Evolutionary conservation across 1,140 invertebrate genomes (phyloP).

Genomic region (Tigriopus japonicus): DNA sequence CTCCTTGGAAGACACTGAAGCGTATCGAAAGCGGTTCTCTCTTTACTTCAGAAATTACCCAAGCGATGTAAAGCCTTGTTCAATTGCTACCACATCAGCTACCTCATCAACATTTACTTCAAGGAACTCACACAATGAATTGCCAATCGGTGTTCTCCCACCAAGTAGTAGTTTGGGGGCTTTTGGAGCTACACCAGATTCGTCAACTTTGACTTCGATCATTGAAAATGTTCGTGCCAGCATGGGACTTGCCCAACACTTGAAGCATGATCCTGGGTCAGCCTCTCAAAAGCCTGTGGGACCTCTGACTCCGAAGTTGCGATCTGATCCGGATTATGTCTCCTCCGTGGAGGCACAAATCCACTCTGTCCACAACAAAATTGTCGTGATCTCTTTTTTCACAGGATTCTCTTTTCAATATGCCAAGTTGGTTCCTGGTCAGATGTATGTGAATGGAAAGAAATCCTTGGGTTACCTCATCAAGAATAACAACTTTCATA

Average conservation of each 20-base stretch:
- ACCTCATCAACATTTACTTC: background rate
- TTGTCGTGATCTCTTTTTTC: background rate
- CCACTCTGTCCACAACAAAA: background rate
- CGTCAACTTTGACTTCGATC: too few species aligned
- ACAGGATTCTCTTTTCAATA: background rate
- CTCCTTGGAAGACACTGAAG: background rate
- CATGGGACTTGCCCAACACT: too few species aligned
- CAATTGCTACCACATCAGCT: background rate
- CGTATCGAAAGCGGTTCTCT: background rate
- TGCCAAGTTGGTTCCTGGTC: constrained; percentile 5
- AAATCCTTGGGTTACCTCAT: constrained; percentile 1
- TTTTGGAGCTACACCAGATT: background rate
- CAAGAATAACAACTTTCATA: constrained; percentile 8
- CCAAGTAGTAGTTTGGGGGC: background rate
- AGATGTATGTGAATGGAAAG: constrained; percentile 12
- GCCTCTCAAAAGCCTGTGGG: too few species aligned
- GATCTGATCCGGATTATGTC: background rate
- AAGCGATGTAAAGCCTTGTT: background rate
- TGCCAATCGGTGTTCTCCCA: background rate
- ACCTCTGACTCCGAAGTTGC: too few species aligned
- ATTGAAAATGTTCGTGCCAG: too few species aligned
- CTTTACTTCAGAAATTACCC: background rate
- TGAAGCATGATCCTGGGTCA: too few species aligned
- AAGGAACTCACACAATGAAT: background rate
- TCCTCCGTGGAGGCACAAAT: background rate